Conservation (phyloP, 2,888 invertebrate genomes). For the Apotomis betuletana region DNA sequence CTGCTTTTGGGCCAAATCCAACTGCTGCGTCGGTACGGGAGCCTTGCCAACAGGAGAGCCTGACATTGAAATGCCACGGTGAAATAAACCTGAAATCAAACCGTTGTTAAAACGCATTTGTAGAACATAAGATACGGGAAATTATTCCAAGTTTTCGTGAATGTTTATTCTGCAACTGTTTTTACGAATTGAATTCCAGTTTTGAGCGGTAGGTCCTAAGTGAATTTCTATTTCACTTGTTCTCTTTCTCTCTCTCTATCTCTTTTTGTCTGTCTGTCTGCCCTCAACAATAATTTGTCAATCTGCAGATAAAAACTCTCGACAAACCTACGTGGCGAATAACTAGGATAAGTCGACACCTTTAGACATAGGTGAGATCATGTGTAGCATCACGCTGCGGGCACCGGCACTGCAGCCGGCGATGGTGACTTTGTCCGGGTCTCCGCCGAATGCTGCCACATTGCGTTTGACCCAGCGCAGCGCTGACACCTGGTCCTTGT, state of each 20-base stretch:
- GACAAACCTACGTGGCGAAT: no score
- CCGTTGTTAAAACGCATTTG: no score
- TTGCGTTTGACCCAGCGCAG: slow-evolving; percentile 87
- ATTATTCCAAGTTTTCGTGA: no score
- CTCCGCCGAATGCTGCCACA: slow-evolving; percentile 87
- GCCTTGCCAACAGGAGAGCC: slow-evolving; percentile 83
- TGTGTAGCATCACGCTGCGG: slow-evolving; percentile 76
- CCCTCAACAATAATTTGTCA: no score
- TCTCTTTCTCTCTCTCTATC: no score
- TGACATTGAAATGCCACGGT: slow-evolving; percentile 87
- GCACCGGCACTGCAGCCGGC: slow-evolving; percentile 85
- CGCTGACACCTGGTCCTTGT: slow-evolving; percentile 88
- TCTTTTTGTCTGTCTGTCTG: no score
- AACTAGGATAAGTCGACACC: slow-evolving; percentile 54
- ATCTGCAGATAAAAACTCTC: no score
- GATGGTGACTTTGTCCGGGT: slow-evolving; percentile 85
- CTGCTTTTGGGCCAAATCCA: slow-evolving; percentile 84
- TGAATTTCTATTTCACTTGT: no score
- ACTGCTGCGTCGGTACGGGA: slow-evolving; percentile 79
- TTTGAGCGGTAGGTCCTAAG: no score
- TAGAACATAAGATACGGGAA: no score
- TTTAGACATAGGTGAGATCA: slow-evolving; percentile 87
- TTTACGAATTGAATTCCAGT: no score
- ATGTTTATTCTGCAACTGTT: no score
- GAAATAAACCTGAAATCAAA: slow-evolving; percentile 83